Evolutionary conservation across 2,888 invertebrate species (phyloP).

Genomic region (Thereva unica): DNA sequence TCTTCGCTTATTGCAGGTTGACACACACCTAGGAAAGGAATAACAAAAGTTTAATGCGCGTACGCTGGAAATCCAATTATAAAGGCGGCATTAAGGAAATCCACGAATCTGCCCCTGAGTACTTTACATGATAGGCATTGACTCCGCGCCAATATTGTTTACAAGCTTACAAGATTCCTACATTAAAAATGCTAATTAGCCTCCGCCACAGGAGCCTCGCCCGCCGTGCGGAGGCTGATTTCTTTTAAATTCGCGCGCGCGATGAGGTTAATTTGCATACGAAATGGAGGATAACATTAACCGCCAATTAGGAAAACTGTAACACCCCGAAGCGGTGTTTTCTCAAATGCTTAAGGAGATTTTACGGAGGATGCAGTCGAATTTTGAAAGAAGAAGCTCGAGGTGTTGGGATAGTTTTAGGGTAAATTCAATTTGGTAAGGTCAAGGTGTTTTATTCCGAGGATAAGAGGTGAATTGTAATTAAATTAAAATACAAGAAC

Average conservation of each 20-base stretch:
- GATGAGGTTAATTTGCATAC: slow-evolving; percentile 40
- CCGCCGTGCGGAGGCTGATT: slow-evolving; percentile 24
- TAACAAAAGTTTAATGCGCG: slow-evolving; percentile 33
- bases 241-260: slow-evolving; percentile 39
- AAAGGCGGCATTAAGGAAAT: slow-evolving; percentile 19
- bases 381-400: no score
- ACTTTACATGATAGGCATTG: slow-evolving; percentile 35
- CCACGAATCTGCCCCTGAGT: slow-evolving; percentile 9
- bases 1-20: no score
- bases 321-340: slow-evolving; percentile 45
- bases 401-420: no score
- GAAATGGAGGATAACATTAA: slow-evolving; percentile 53
- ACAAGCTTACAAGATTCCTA: slow-evolving; percentile 54
- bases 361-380: no score
- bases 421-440: no score
- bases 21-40: background rate
- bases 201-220: slow-evolving; percentile 36
- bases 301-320: slow-evolving; percentile 58
- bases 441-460: no score
- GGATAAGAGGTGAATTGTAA: no score
- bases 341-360: slow-evolving; percentile 22
- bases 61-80: slow-evolving; percentile 34
- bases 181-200: slow-evolving; percentile 58
- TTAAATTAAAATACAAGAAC: no score
- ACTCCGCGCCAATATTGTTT: slow-evolving; percentile 45